phyloP scores from a whole-genome alignment of 2,113 vertebrate genomes.

The Rhadina sibilatrix region DNA sequence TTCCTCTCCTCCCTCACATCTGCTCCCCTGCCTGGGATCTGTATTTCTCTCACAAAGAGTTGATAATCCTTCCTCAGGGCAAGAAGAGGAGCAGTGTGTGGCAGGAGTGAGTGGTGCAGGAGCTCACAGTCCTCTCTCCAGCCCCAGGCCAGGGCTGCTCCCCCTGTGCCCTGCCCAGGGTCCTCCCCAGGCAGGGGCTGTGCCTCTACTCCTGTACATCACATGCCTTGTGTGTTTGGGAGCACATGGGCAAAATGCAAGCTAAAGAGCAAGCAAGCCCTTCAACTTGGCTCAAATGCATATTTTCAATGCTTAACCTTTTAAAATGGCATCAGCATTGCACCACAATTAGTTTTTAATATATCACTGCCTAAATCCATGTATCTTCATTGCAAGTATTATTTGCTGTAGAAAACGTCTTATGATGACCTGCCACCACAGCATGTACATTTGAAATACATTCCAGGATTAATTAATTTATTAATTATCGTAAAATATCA shows the following conservation, averaged over 20 bases:
- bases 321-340: background rate
- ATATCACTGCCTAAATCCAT: background rate
- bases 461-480: background rate
- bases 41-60: background rate
- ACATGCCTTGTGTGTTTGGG: background rate
- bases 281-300: background rate
- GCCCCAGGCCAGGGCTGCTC: background rate
- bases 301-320: constrained; percentile 13
- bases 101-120: background rate
- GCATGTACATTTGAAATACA: background rate
- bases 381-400: background rate
- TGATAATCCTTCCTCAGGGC: background rate
- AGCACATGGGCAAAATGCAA: background rate
- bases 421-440: background rate
- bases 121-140: background rate
- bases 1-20: background rate
- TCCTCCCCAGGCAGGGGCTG: background rate
- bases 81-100: background rate
- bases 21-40: background rate
- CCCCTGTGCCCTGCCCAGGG: background rate
- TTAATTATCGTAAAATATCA: background rate
- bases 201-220: background rate
- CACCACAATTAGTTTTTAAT: constrained; percentile 15
- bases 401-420: background rate
- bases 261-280: background rate